Evolutionary conservation across 2,113 vertebrate genomes (phyloP).

Genomic region (Tyrannus savana): DNA sequence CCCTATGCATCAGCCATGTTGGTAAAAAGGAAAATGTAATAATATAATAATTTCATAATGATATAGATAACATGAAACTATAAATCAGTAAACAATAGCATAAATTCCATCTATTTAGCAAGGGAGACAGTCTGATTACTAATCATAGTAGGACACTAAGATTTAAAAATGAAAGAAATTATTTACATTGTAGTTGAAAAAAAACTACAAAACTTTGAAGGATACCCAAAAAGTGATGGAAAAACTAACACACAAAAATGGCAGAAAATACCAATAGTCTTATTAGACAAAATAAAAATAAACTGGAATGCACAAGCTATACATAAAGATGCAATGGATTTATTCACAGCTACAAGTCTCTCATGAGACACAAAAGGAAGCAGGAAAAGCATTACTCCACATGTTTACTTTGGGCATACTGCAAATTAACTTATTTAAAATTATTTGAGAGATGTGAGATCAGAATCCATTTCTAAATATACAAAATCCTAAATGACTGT

Average conservation of each 20-base stretch:
- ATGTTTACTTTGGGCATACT: neutral
- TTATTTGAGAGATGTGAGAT: neutral
- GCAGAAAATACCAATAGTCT: neutral
- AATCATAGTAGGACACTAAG: neutral
- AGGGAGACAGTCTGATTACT: neutral
- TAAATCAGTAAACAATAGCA: neutral
- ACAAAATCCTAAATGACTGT: neutral
- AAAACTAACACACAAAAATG: neutral
- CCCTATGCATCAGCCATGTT: neutral
- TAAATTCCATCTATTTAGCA: neutral
- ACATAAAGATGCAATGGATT: neutral
- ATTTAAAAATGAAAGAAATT: neutral
- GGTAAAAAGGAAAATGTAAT: neutral
- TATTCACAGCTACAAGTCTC: neutral
- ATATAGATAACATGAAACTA: neutral
- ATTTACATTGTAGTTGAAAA: neutral
- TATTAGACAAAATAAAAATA: neutral
- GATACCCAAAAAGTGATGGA: neutral
- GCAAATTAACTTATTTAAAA: neutral
- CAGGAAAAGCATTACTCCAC: neutral
- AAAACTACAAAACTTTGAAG: neutral
- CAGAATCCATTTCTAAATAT: neutral
- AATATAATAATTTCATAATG: neutral
- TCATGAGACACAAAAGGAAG: neutral
- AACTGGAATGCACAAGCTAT: neutral